These are phyloP conservation scores for Fundulus diaphanus DNA, from an alignment of 2,797 vertebrate species.

Conservation along the genomic window DNA sequence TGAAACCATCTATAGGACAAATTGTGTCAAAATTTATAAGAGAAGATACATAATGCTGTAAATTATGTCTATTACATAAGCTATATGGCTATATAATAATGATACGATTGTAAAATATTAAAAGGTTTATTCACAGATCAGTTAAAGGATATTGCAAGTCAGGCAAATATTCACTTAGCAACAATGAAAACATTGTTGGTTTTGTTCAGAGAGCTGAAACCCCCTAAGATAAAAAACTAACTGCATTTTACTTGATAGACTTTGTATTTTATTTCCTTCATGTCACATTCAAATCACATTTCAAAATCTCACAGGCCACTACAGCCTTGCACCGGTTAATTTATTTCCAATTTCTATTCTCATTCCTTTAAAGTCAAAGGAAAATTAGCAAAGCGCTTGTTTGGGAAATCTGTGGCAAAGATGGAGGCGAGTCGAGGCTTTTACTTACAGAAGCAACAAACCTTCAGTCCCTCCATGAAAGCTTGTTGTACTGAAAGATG, in stretches of 20 bases:
- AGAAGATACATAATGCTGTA: background rate
- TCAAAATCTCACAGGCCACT: background rate
- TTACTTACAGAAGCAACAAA: no score
- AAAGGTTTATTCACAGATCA: background rate
- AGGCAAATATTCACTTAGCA: background rate
- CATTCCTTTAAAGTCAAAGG: background rate
- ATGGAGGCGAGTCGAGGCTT: no score
- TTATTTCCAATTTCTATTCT: background rate
- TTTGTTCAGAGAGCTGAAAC: background rate
- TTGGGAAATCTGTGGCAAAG: background rate
- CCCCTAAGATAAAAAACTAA: background rate
- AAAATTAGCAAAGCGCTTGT: background rate
- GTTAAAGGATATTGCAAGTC: background rate
- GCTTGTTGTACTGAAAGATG: background rate
- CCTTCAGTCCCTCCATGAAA: no score
- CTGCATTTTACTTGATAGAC: background rate
- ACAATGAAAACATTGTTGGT: background rate
- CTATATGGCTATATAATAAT: background rate
- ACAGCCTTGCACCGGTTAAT: background rate
- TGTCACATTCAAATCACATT: background rate
- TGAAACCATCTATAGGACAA: background rate
- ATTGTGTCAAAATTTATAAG: background rate
- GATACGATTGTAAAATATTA: background rate
- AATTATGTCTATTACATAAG: background rate
- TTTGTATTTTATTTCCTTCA: background rate